Evolutionary conservation across 2,797 vertebrate species (phyloP), one percentile per base, ranked within the genome.

Genomic region (Xiphophorus birchmanni): DNA sequence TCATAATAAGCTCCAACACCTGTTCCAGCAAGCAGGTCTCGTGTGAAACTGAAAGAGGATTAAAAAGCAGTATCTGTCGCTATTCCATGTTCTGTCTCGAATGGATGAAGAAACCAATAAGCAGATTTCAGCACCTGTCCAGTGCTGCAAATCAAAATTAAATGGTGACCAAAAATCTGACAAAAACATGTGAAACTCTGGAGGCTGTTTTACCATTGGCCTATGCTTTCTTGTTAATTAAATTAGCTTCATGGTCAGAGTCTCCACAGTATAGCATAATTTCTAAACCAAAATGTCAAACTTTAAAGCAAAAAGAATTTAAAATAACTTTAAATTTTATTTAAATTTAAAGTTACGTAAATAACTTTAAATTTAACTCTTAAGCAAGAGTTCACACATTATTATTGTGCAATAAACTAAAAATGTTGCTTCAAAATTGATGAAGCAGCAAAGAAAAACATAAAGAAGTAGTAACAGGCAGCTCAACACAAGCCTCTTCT

Each of bases 1-100:
- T 95, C 96, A 97, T 97, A 92, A 94, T 94, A 87, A 92, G 85
- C 79, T 93, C 93, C 73, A 93, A 88, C 48, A 93, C 94, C 92
- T 91, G 82, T 88, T 94, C 93, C 76, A 93, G 86, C 21, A 91
- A 93, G 89, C 87, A 87, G 90, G 82, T 93, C 87, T 96, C 95
- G 32, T 94, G 94, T 80, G 95, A 86, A 32, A 87, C 95, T 97
- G 77, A 11, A 47, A 69, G 75, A 63, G 4, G 10, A 40, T 74
- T 5, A 17, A 52, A 26, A 58, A 56, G 13, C 5, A 40, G 17
- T 47, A 15, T 37, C 26, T 48, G 15, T 63, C 2, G 5, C 37
- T 69, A 8, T 45, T 72, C 44, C 44, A 47, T 72, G 13, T 45
- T 72, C 29, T 45, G 12, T 47, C n/a, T 47, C 29, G n/a, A n/a